phyloP scores from a whole-genome alignment of 2,888 invertebrate genomes.

The Psylliodes chrysocephalus region DNA sequence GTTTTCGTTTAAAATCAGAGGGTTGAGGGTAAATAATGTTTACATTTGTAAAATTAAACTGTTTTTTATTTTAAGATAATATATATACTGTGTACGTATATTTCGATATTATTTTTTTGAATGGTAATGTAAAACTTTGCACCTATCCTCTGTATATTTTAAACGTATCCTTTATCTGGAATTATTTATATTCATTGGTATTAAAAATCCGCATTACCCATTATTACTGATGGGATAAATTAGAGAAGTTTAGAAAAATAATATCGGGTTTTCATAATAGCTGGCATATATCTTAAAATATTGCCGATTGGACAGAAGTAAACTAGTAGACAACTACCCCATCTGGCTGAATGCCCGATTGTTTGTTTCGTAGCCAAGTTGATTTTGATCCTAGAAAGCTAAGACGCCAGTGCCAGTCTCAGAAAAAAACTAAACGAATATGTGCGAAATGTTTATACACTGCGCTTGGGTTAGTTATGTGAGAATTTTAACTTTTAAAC shows the following conservation, averaged over 20 bases:
- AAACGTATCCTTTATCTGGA: no score
- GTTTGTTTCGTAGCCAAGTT: slow-evolving; percentile 31
- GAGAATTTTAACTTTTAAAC: background rate
- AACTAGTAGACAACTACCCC: slow-evolving; percentile 22
- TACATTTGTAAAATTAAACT: no score
- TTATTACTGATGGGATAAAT: background rate
- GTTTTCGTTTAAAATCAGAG: no score
- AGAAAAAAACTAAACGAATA: slow-evolving; percentile 21
- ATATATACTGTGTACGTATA: no score
- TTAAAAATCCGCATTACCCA: background rate
- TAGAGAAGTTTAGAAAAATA: background rate
- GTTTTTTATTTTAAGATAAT: no score
- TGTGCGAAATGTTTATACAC: slow-evolving; percentile 11
- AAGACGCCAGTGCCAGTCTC: slow-evolving; percentile 22
- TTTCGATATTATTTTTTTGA: no score
- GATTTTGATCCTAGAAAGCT: slow-evolving; percentile 23
- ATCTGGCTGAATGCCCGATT: slow-evolving; percentile 30
- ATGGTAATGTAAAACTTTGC: no score
- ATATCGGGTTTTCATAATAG: slow-evolving; percentile 1
- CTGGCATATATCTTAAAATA: slow-evolving; percentile 13
- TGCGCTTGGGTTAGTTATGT: background rate
- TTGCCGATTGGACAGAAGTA: slow-evolving; percentile 17
- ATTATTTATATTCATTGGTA: no score
- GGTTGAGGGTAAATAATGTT: no score
- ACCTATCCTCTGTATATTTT: no score